Evolutionary conservation across 1,140 invertebrate genomes (phyloP), one percentile per base, ranked within the genome.

Genomic region (Kradibia gibbosae): DNA sequence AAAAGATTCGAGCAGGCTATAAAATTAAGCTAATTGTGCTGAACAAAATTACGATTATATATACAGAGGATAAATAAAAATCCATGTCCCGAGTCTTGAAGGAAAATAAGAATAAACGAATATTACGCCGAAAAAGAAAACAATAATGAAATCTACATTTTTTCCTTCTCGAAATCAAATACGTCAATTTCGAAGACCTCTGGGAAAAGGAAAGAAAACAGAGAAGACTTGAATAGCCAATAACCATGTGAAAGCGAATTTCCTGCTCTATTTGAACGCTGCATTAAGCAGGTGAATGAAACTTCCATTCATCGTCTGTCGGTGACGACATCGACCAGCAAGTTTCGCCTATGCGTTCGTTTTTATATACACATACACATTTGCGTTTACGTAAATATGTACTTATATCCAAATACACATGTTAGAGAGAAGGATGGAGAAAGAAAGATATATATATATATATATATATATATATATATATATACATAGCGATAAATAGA

Each of bases 231-330:
- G 53, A 55, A 36, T 28, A 22, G 22, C 36, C 36, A 45, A 80
- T 72, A 65, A 77, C 39, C 60, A 67, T 50, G 75, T 77, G 75
- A 77, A 77, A 77, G 75, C 57, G 42, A 77, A 77, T 77, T 77
- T 77, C 60, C 75, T 67, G 75, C 45, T 11, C 15, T 45, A 45
- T 48, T 67, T 67, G n/a, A 77, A 50, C 28, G 57, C 3, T 77
- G 57, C 60, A 50, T 67, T 48, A 67, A 78, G 28, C 76, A 78
- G 62, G 62, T 78, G 76, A 78, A 67, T 53, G 76, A 65, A 36
- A 31, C 42, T 67, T n/a, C 17, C 34, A 31, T 78, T 67, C 39
- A 36, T 50, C 20, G 55, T 8, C 1, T 25, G 36, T 15, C 15
- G n/a, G 0, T 34, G 36, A 5, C 65, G 65, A 0, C 65, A 67